Percentiles rank a stretch among this genome's conserved stretches.
Conservation (phyloP, 2,797 vertebrate genomes). For the Sebastes hubbsi region DNA sequence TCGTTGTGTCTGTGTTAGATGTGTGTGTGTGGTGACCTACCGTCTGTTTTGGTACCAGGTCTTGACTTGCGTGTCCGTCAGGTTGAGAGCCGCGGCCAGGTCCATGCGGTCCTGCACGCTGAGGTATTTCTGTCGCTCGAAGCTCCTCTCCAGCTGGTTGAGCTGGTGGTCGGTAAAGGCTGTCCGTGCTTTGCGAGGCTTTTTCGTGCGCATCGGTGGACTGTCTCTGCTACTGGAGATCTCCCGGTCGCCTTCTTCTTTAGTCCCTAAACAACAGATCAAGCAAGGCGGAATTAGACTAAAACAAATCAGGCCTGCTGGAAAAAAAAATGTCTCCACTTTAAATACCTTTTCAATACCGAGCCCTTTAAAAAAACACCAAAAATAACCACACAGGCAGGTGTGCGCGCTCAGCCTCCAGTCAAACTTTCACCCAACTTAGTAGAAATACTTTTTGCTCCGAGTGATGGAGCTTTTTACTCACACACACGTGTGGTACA, state of each 20-base stretch:
- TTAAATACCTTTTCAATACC: neutral
- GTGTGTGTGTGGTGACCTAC: slow-evolving; percentile 57
- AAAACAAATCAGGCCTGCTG: neutral
- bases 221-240: slow-evolving; percentile 97
- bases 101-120: slow-evolving; percentile 99
- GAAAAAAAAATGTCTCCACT: neutral
- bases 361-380: neutral
- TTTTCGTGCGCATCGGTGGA: slow-evolving; percentile 92
- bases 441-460: neutral
- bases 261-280: slow-evolving; percentile 82
- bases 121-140: slow-evolving; percentile 97
- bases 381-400: neutral
- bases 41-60: slow-evolving; percentile 95
- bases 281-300: neutral
- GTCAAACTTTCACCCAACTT: slow-evolving; percentile 41
- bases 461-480: neutral
- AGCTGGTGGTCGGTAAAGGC: slow-evolving; percentile 97
- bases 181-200: slow-evolving; percentile 94
- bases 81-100: slow-evolving; percentile 94
- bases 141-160: slow-evolving; percentile 96
- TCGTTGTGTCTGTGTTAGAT: neutral
- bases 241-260: slow-evolving; percentile 94
- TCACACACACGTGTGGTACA: neutral
- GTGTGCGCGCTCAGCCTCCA: neutral
- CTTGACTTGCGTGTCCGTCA: slow-evolving; percentile 95